Conservation (phyloP, 2,888 invertebrate genomes). For the Idaea dimidiata region DNA sequence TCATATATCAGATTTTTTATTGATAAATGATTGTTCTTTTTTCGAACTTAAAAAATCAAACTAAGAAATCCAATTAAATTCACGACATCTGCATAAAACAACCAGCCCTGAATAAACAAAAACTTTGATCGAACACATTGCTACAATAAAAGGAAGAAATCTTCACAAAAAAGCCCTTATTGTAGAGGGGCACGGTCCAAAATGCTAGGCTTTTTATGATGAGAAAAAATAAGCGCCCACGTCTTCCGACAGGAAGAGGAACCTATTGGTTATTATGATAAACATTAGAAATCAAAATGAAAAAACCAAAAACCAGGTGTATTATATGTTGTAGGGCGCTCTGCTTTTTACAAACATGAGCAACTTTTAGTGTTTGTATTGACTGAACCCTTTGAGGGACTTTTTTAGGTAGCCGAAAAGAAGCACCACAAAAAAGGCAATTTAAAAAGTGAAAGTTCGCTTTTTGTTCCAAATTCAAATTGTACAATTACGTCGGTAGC, state of each 20-base stretch:
- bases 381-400: conserved; percentile 29
- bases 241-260: conserved; percentile 77
- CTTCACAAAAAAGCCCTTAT: conserved; percentile 29
- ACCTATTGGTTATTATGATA: conserved; percentile 79
- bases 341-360: conserved; percentile 57
- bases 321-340: conserved; percentile 33
- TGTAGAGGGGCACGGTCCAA: conserved; percentile 30
- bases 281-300: conserved; percentile 61
- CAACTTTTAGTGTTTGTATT: conserved; percentile 58
- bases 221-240: conserved; percentile 65
- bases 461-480: conserved; percentile 31
- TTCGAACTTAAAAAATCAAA: not conserved
- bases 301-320: conserved; percentile 73
- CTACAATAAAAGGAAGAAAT: conserved; percentile 52
- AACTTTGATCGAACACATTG: conserved; percentile 62
- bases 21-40: not conserved
- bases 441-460: conserved; percentile 63
- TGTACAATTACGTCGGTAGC: conserved; percentile 7
- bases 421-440: conserved; percentile 39
- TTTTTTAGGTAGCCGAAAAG: conserved; percentile 53
- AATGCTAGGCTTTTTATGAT: conserved; percentile 40
- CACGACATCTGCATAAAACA: conserved; percentile 67
- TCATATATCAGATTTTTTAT: no score
- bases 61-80: conserved; percentile 9
- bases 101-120: conserved; percentile 61